Conservation (phyloP, 2,113 vertebrate species). For the Grallaria varia region DNA sequence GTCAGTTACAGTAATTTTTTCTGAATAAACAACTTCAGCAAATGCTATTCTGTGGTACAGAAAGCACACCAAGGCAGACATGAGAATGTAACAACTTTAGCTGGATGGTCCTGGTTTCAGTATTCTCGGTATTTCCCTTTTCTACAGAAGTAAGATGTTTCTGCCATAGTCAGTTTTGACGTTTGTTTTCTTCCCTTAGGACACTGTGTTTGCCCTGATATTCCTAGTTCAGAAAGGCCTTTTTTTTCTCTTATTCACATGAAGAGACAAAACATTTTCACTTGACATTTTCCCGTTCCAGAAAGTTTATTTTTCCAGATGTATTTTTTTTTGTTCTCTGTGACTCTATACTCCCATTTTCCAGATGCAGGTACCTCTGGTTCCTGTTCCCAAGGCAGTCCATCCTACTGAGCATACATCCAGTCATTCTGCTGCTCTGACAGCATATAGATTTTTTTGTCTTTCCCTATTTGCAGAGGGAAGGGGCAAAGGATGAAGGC, state of each 20-base stretch:
- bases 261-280: background rate
- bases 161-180: background rate
- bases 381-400: background rate
- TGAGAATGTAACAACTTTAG: background rate
- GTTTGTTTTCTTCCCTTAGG: background rate
- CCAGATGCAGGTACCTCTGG: background rate
- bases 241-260: background rate
- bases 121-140: background rate
- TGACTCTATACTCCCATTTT: background rate
- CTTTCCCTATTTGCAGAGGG: background rate
- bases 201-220: background rate
- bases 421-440: background rate
- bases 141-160: background rate
- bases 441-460: background rate
- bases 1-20: conserved; percentile 33
- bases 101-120: background rate
- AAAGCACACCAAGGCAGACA: background rate
- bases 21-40: background rate
- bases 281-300: background rate
- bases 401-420: background rate
- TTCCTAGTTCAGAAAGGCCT: background rate
- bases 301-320: background rate
- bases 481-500: background rate
- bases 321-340: background rate
- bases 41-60: background rate